phyloP scores from a whole-genome alignment of 2,113 vertebrate genomes.

The Nanorana parkeri region DNA sequence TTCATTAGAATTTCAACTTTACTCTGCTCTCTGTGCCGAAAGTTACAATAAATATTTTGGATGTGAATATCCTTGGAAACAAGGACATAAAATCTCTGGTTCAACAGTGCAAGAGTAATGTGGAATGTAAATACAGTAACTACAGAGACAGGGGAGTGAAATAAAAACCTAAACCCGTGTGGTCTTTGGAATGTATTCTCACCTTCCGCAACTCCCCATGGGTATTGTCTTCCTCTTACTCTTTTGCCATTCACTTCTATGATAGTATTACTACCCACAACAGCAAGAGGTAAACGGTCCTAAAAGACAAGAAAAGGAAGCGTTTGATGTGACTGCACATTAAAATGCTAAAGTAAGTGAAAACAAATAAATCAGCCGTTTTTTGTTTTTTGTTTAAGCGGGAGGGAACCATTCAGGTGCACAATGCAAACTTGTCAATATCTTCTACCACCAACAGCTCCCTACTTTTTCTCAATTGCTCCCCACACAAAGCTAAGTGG shows the following conservation, averaged over 20 bases:
- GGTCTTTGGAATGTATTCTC: constrained; percentile 43
- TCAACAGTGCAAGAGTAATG: not conserved
- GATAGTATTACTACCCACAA: constrained; percentile 97
- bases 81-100: constrained; percentile 18
- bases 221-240: constrained; percentile 95
- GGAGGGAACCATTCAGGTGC: no score
- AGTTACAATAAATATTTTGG: constrained; percentile 24
- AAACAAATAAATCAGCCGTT: no score
- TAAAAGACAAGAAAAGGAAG: constrained; percentile 68
- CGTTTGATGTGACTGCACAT: not conserved
- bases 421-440: no score
- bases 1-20: not conserved
- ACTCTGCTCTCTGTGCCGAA: constrained; percentile 16
- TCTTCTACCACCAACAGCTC: no score
- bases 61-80: not conserved
- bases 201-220: constrained; percentile 99
- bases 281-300: constrained; percentile 97
- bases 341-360: not conserved
- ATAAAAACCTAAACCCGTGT: not conserved
- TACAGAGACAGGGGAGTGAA: not conserved
- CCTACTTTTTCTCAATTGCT: no score
- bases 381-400: no score
- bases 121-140: not conserved
- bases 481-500: no score
- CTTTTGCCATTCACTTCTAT: constrained; percentile 96